Percentiles rank a stretch among this genome's conserved stretches.
These are phyloP conservation scores for Cydia splendana DNA, from an alignment of 1,140 invertebrate species.

Conservation along the genomic window DNA sequence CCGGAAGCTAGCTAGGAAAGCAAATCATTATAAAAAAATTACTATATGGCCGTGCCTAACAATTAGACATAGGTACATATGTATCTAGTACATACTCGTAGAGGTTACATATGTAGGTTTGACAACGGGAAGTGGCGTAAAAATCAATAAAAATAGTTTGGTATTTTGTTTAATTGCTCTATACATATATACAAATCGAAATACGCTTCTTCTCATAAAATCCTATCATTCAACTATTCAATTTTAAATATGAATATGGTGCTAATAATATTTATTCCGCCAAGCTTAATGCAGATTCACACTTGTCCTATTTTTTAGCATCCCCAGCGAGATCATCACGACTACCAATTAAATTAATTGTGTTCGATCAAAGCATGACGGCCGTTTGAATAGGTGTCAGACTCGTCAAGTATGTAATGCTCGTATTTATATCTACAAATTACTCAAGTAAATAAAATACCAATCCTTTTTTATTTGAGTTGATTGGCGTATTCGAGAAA, in stretches of 20 bases:
- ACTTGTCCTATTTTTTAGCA: conserved; percentile 21
- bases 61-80: no score
- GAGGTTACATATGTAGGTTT: no score
- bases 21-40: no score
- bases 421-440: conserved; percentile 2
- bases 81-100: no score
- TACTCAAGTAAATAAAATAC: neutral
- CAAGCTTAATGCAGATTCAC: neutral
- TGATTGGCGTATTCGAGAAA: neutral
- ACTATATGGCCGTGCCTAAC: no score
- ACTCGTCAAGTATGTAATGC: conserved; percentile 26
- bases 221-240: no score
- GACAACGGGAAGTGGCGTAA: no score
- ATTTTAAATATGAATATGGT: neutral
- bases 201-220: no score
- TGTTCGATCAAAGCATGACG: conserved; percentile 32
- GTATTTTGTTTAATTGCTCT: no score
- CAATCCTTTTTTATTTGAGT: conserved; percentile 16
- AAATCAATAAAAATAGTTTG: no score
- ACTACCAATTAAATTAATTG: conserved; percentile 38
- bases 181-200: no score
- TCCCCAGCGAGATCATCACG: conserved; percentile 33
- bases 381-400: conserved; percentile 33
- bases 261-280: neutral
- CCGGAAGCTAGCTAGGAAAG: no score